Evolutionary conservation across 2,113 vertebrate species (phyloP).

Genomic region (Tachysurus vachellii): DNA sequence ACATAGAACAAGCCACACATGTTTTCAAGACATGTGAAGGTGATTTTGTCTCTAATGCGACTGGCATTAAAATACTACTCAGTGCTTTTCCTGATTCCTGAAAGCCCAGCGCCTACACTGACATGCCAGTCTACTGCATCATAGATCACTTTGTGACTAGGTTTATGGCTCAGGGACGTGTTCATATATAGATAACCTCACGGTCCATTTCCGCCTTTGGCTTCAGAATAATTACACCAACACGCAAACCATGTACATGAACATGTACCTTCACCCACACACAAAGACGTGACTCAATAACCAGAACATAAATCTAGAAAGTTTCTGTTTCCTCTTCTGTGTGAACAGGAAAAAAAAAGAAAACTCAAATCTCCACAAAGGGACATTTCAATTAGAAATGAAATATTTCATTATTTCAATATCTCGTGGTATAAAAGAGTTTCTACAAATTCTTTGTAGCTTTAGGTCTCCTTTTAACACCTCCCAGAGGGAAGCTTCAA

Average conservation of each 20-base stretch:
- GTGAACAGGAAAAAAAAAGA: not conserved
- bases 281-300: not conserved
- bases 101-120: not conserved
- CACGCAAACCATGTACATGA: not conserved
- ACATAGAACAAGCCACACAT: not conserved
- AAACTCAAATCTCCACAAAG: not conserved
- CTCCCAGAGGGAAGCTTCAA: not conserved
- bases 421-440: not conserved
- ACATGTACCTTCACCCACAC: not conserved
- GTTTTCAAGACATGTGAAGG: not conserved
- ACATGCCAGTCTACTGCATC: not conserved
- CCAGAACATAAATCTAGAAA: not conserved
- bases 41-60: slow-evolving; percentile 10
- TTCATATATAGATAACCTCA: not conserved
- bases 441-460: not conserved
- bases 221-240: not conserved
- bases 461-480: not conserved
- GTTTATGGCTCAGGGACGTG: not conserved
- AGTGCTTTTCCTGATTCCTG: not conserved
- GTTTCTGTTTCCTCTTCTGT: not conserved
- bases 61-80: not conserved
- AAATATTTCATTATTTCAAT: not conserved
- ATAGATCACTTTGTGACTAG: not conserved
- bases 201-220: not conserved
- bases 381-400: not conserved